Base-by-base conservation (phyloP, 2,888 invertebrate genomes). In the Leptothorax acervorum region DNA sequence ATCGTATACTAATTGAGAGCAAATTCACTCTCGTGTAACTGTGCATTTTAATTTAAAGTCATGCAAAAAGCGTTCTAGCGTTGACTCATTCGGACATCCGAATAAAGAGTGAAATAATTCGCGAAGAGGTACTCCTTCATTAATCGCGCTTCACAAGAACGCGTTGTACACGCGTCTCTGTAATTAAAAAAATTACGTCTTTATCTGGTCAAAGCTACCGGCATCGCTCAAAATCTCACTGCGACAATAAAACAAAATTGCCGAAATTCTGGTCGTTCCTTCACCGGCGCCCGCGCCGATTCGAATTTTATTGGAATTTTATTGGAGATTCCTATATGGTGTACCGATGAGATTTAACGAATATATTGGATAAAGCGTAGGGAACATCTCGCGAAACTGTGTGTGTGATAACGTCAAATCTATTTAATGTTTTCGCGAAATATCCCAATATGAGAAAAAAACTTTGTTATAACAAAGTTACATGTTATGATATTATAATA, bases 131-230 rank as follows among this genome's bases (percentile, higher is more conserved):
- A 42, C 23, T 81, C 82, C 85, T 86, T 75, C 85, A 82, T 88
- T 87, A 85, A 79, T 62, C 82, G 48, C 55, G 85, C 85, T 89
- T 90, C 85, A 89, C 87, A 74, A 84, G 84, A 63, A 83, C 84
- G 86, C 89, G 91, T 87, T 91, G 91, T 89, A 89, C 88, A 89
- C 88, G 89, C 78, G 79, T 68, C 79, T 87, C 84, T 86, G 90
- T 93, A 94, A 94, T 94, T 93, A 92, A 93, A 93, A 92, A 90
- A 93, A 92, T 93, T 91, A 92, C 90, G 88, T 93, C 92, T 92
- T 91, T 86, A 90, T 91, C 88, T 87, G 86, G 63, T 35, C 71
- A 57, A 60, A 23, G 18, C 2, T 12, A 15, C 12, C n/a, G 23
- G 6, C n/a, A 55, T 45, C 39, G 65, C 3, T 57, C 28, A 60